Conservation (phyloP, 92 coral and sea anemone species). For the Hydrozoanthus gracilis region DNA sequence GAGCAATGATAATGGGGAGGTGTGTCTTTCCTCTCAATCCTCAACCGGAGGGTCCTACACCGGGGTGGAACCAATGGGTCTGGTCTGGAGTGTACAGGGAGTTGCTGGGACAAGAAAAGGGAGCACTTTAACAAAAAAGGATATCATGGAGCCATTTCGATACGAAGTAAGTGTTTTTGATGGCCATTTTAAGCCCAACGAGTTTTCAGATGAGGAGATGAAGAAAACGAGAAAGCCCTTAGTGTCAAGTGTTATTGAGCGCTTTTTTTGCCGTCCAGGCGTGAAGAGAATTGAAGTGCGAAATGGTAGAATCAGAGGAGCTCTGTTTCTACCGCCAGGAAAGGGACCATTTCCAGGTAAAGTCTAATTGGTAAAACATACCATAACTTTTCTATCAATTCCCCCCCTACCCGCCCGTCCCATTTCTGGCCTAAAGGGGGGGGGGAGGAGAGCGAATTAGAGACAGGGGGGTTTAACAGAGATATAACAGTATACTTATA, state of each 20-base stretch:
- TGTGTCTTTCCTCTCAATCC: conserved; percentile 42
- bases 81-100: conserved; percentile 57
- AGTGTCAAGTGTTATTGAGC: conserved; percentile 32
- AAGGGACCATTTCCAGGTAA: conserved; percentile 63
- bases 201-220: conserved; percentile 13
- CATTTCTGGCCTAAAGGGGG: too few relatives aligned
- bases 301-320: conserved; percentile 45
- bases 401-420: too few relatives aligned
- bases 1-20: conserved; percentile 50
- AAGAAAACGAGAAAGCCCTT: background rate
- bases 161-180: conserved; percentile 38
- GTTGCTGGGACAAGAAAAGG: conserved; percentile 9
- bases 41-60: conserved; percentile 47
- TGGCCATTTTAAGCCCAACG: conserved; percentile 42
- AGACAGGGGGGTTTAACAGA: too few relatives aligned
- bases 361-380: too few relatives aligned
- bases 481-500: too few relatives aligned
- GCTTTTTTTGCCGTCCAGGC: conserved; percentile 44
- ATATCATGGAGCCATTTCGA: conserved; percentile 39
- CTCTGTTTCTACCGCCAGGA: conserved; percentile 55
- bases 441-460: too few relatives aligned
- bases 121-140: conserved; percentile 41
- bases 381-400: background rate
- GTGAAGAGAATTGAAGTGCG: conserved; percentile 40
- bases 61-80: conserved; percentile 63